Percentiles rank a stretch among this genome's conserved stretches.
Evolutionary conservation across 1,140 invertebrate species (phyloP).

Genomic region (Yoshiicerus persimilis): DNA sequence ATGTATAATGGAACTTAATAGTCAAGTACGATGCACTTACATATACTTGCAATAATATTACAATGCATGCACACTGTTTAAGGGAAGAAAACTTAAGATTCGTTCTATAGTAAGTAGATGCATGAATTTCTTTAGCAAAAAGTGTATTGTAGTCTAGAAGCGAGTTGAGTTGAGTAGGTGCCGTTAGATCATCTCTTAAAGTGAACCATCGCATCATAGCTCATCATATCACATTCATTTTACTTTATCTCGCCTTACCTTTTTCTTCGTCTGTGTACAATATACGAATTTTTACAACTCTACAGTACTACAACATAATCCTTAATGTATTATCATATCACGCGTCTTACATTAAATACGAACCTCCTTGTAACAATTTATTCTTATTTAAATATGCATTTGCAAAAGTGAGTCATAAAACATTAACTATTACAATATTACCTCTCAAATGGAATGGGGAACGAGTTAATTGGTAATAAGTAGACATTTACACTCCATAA

Average conservation of each 20-base stretch:
- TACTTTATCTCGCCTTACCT: not conserved
- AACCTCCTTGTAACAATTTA: not conserved
- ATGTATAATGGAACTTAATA: not conserved
- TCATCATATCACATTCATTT: not conserved
- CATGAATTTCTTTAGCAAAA: not conserved
- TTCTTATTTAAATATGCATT: not conserved
- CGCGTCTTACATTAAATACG: not conserved
- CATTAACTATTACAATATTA: not conserved
- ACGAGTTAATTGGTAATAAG: not conserved
- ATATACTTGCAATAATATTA: not conserved
- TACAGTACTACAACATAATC: not conserved
- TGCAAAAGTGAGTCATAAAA: not conserved
- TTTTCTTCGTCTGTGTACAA: not conserved
- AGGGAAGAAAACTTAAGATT: not conserved
- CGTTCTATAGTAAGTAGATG: not conserved
- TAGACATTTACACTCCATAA: not conserved
- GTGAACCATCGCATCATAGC: not conserved
- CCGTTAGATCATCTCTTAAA: slow-evolving; percentile 16
- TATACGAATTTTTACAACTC: not conserved
- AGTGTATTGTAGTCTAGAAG: not conserved
- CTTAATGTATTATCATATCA: not conserved
- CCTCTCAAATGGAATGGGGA: not conserved
- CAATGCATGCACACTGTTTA: not conserved
- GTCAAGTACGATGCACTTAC: not conserved
- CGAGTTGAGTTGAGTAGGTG: not conserved